Conservation (phyloP, 2,113 vertebrate genomes). For the Poicephalus gulielmi region DNA sequence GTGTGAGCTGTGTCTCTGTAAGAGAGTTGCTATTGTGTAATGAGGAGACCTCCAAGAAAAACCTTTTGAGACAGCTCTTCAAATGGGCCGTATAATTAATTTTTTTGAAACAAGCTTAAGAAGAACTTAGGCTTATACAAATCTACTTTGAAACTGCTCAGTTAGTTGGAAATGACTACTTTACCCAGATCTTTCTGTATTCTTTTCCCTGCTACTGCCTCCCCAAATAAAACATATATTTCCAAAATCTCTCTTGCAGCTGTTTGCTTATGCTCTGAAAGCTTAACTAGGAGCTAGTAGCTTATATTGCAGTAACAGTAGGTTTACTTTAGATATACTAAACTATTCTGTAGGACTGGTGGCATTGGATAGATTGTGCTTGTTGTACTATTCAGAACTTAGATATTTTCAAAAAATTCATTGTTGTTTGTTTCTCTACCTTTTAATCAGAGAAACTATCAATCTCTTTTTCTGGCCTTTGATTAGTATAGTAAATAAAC, state of each 20-base stretch:
- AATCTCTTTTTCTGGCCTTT: neutral
- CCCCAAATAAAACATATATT: rapidly evolving
- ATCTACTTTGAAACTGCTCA: neutral
- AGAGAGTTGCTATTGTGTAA: neutral
- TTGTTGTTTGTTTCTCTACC: neutral
- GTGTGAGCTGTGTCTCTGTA: neutral
- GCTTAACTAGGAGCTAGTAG: neutral
- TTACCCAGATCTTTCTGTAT: neutral
- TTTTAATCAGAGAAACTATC: neutral
- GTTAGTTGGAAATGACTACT: neutral
- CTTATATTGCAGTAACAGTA: neutral
- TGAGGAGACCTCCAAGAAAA: neutral
- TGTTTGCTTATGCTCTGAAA: neutral
- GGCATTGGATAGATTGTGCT: neutral
- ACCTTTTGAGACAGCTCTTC: neutral
- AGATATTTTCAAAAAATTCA: neutral
- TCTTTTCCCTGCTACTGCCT: neutral
- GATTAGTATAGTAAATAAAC: neutral
- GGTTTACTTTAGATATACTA: neutral
- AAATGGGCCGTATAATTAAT: neutral
- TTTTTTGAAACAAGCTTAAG: neutral
- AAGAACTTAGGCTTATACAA: neutral
- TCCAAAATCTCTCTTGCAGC: neutral
- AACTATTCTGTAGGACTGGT: neutral
- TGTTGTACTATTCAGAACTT: neutral